Conservation (phyloP, 2,888 invertebrate genomes). For the Euplexia lucipara region DNA sequence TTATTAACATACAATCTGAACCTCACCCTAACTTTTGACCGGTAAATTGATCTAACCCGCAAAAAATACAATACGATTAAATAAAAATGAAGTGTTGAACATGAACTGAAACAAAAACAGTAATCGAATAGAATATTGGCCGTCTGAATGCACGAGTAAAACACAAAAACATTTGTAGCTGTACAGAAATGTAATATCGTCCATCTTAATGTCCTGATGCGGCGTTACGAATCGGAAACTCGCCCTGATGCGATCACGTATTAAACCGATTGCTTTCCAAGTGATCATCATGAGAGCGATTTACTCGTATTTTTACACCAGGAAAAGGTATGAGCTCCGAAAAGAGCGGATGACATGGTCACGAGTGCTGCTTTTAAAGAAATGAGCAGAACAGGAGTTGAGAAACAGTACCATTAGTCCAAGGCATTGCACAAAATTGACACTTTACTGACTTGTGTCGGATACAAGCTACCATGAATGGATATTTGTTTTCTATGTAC, state of each 20-base stretch:
- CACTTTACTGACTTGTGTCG: too few relatives aligned
- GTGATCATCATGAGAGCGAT: slow-evolving; percentile 56
- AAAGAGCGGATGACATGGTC: slow-evolving; percentile 27
- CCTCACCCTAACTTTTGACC: slow-evolving; percentile 30
- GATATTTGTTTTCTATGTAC: too few relatives aligned
- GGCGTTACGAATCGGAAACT: slow-evolving; percentile 81
- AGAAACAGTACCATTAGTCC: background rate
- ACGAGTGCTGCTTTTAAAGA: background rate
- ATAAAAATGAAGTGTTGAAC: slow-evolving; percentile 40
- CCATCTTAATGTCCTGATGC: slow-evolving; percentile 67
- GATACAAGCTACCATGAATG: too few relatives aligned
- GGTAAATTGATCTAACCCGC: slow-evolving; percentile 24
- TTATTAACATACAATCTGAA: slow-evolving; percentile 18
- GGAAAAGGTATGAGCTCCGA: slow-evolving; percentile 40
- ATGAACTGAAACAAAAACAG: slow-evolving; percentile 41
- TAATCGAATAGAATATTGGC: slow-evolving; percentile 47
- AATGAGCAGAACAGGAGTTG: background rate
- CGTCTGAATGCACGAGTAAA: slow-evolving; percentile 41
- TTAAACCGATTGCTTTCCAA: slow-evolving; percentile 68
- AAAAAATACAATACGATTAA: slow-evolving; percentile 46
- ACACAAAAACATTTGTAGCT: slow-evolving; percentile 47
- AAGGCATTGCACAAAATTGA: too few relatives aligned
- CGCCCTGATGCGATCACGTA: slow-evolving; percentile 77
- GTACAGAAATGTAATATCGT: slow-evolving; percentile 60
- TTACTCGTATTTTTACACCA: slow-evolving; percentile 57